A percentile compares a stretch with the other conserved stretches of the same genome.
phyloP scores from a whole-genome alignment of 1,140 invertebrate genomes.

The Manduca sexta region DNA sequence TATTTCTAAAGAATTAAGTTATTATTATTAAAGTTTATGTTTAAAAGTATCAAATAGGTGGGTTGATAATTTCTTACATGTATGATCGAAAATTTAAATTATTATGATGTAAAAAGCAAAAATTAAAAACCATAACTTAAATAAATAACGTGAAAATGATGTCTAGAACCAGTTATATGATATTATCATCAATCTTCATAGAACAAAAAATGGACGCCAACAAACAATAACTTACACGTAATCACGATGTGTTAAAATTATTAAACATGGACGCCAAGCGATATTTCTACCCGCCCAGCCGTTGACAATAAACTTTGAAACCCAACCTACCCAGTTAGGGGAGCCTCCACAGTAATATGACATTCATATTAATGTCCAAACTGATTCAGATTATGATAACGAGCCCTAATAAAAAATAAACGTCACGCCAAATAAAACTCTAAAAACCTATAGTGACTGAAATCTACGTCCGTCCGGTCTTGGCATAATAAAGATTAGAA shows the following conservation, averaged over 20 bases:
- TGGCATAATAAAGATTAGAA: conserved; percentile 51
- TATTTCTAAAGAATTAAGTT: no score
- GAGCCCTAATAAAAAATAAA: conserved; percentile 32
- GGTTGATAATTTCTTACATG: no score
- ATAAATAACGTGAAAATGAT: no score
- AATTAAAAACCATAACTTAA: no score
- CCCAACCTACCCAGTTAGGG: conserved; percentile 14
- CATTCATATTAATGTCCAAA: conserved; percentile 44
- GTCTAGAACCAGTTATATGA: no score
- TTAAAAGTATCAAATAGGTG: no score
- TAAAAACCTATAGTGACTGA: conserved; percentile 24
- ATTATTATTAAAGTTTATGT: no score
- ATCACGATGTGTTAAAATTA: conserved; percentile 11
- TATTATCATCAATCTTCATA: no score
- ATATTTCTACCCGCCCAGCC: background rate
- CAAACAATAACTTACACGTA: background rate
- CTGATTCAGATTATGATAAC: conserved; percentile 53
- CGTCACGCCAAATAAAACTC: conserved; percentile 26
- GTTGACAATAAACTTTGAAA: conserved; percentile 22
- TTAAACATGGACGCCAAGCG: background rate
- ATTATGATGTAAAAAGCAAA: no score
- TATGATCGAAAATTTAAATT: no score
- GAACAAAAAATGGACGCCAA: no score
- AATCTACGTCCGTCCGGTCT: conserved; percentile 21
- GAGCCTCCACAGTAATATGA: conserved; percentile 39